Base-by-base conservation (phyloP, 2,888 invertebrate species). In the Trisateles emortualis region DNA sequence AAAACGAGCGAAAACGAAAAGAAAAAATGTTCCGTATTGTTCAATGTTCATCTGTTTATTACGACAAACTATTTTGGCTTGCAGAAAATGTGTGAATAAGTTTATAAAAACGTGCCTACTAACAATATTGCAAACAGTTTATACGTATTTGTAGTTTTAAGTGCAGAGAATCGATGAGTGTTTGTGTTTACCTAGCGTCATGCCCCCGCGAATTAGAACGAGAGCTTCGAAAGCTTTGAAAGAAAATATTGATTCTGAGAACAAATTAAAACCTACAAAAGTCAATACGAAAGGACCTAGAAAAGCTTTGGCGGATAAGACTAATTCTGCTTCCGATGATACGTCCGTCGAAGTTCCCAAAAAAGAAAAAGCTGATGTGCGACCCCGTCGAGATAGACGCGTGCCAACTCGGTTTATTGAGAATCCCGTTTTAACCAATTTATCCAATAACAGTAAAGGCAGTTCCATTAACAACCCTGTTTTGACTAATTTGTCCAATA, bases 271-370 rank as follows among this genome's bases (percentile, higher is more conserved):
- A 66, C 24, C 44, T 36, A 16, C 48, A 41, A 62, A 46, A 35
- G 84, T 78, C 59, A 53, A 52, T 9, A 47, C 63, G 1, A 87
- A 83, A 59, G 51, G 68, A 2, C 56, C 69, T 10, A 74, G 89
- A 52, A 88, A 84, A 69, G 84, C 83, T 44, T 75, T 91, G 60
- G 82, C 84, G 0, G 90, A 91, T 59, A 90, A 89, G 80, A 91
- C 90, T 0, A 91, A 90, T 60, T 90, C 91, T 0, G 84, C 88
- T 9, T 90, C 90, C 0, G 91, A 90, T 66, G 88, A 90, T 44
- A 86, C 72, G 8, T 81, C 84, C 0, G 49, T 69, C 2, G 76
- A 82, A 54, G 51, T 64, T 19, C 51, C 56, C 1, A 73, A 9
- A 14, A 43, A 56, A 39, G n/a, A 50, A 10, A 45, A 65, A 17